Conservation (phyloP, 1,140 invertebrate genomes). For the Bombus haemorrhoidalis region DNA sequence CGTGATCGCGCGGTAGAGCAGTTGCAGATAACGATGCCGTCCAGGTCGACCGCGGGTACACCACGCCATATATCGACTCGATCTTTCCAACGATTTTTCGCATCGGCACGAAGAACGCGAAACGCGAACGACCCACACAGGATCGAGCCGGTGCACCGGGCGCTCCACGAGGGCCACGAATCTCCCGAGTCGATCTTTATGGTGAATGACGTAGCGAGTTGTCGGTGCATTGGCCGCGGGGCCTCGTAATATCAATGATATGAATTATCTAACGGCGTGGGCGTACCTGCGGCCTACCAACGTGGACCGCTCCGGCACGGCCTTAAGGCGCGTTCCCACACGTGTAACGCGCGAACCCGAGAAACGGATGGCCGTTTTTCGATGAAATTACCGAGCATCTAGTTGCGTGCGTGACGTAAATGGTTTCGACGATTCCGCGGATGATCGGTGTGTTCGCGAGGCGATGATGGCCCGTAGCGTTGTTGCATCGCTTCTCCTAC, state of each 20-base stretch:
- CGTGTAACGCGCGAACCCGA: slow-evolving; percentile 23
- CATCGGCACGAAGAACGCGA: background rate
- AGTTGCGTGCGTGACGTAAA: background rate
- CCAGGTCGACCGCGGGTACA: no score
- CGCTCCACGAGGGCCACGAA: slow-evolving; percentile 26
- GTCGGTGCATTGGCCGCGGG: slow-evolving; percentile 54
- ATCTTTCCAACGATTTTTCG: slow-evolving; percentile 1
- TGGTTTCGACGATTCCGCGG: background rate
- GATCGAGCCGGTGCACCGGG: background rate
- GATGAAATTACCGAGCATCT: background rate
- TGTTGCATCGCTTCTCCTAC: background rate
- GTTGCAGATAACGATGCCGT: no score
- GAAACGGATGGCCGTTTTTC: background rate
- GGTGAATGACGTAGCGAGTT: slow-evolving; percentile 51
- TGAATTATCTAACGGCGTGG: slow-evolving; percentile 70
- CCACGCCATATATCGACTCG: background rate
- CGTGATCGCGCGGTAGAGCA: no score
- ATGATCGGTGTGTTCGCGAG: background rate
- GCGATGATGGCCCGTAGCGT: background rate
- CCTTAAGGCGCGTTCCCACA: slow-evolving; percentile 14
- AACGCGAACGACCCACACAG: slow-evolving; percentile 1
- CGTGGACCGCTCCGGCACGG: background rate
- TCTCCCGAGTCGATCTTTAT: slow-evolving; percentile 55
- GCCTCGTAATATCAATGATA: slow-evolving; percentile 61
- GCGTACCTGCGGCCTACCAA: slow-evolving; percentile 60